Base-by-base conservation (phyloP, 2,797 vertebrate species). In the Leucoraja ocellata region DNA sequence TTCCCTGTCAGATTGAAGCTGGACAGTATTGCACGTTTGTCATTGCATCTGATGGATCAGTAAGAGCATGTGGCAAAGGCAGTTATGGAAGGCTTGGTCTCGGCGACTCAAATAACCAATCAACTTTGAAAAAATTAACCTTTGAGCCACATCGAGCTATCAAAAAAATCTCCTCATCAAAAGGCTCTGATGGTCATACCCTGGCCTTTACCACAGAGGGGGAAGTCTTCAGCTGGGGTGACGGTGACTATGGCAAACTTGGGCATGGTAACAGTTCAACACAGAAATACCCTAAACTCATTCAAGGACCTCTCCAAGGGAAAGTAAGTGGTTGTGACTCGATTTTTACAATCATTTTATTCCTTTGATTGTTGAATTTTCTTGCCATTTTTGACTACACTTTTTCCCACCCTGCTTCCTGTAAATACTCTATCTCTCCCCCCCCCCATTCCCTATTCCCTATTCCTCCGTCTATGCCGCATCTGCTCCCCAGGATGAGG, bases 181-280 rank as follows among this genome's bases (percentile, higher is more conserved):
- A 97, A 95, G 97, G 97, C 93, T 97, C 97, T 46, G 97, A 97
- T 95, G 97, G 97, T 78, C 97, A 97, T 93, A 97, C 97, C 28
- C 95, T 97, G 94, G 97, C 97, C 18, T 97, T 97, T 94, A 97
- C 97, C 13, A 96, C 97, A 28, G 97, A 97, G 95, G 97, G 97
- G 93, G 97, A 97, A 95, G 97, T 97, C 93, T 97, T 97, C 96
- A 97, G 97, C 94, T 97, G 97, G 97, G 97, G 97, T 94, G 97
- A 97, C 0, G 97, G 97, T 74, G 97, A 97, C 94, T 97, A 97
- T 80, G 97, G 97, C 81, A 97, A 97, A 94, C 94, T 97, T 63
- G 97, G 97, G 93, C 97, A 97, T 92, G 97, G 97, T 94, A 97
- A 97, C 86, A 97, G 97, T 94, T 97, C 97, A 61, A 97, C 97